These are phyloP conservation scores for Tachina fera DNA, from an alignment of 2,888 invertebrate species.

Conservation along the genomic window DNA sequence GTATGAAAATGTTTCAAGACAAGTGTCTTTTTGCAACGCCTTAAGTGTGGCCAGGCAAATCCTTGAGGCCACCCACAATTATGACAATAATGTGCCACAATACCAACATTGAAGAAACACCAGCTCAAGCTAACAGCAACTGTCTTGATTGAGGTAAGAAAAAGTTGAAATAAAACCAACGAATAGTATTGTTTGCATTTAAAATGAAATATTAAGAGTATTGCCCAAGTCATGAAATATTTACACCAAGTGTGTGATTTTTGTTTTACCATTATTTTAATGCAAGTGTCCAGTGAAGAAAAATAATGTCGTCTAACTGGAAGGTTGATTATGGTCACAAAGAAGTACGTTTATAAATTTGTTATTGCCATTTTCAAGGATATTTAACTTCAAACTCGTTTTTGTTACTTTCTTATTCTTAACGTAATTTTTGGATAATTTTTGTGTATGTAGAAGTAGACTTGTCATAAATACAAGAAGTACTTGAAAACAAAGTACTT, in stretches of 20 bases:
- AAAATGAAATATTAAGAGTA: conserved; percentile 1
- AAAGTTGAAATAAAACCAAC: conserved; percentile 14
- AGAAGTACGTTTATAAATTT: conserved; percentile 33
- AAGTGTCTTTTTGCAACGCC: conserved; percentile 74
- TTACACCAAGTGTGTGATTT: conserved; percentile 7
- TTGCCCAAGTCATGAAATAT: conserved; percentile 30
- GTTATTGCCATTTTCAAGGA: conserved; percentile 27
- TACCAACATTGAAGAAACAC: conserved; percentile 14
- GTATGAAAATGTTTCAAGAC: conserved; percentile 64
- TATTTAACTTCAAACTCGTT: conserved; percentile 15
- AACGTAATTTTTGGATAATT: conserved; percentile 13
- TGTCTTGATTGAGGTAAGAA: conserved; percentile 15
- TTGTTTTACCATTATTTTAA: not conserved
- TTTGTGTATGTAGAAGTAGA: not conserved
- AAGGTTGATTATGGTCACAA: conserved; percentile 34
- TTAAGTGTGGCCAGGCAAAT: conserved; percentile 73
- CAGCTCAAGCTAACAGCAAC: conserved; percentile 15
- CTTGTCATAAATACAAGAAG: not conserved
- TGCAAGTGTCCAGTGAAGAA: conserved; percentile 27
- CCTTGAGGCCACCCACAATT: conserved; percentile 74
- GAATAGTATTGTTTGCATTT: conserved; percentile 4
- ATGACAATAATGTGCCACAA: conserved; percentile 69
- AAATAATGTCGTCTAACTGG: conserved; percentile 60
- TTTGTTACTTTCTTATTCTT: conserved; percentile 18
- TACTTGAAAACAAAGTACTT: conserved; percentile 13